These are phyloP conservation scores for Epizoanthus stellaris DNA, from an alignment of 92 coral and sea anemone species.

Conservation along the genomic window DNA sequence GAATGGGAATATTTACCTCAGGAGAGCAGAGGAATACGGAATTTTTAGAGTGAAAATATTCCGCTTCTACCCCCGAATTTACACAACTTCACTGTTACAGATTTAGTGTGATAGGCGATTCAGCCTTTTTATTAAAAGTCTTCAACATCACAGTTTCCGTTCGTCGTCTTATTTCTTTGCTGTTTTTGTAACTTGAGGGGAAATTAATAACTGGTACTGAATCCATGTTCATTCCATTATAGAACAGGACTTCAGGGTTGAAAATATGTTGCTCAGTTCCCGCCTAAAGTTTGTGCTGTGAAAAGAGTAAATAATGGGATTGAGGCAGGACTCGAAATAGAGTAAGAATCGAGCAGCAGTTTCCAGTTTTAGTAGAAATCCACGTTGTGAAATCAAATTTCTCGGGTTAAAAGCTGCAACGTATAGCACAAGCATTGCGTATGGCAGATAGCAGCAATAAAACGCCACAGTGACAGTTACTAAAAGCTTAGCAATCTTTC, in stretches of 20 bases:
- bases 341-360: conserved; percentile 1
- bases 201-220: not conserved
- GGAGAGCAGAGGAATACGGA: too few relatives aligned
- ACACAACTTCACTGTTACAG: not conserved
- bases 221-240: not conserved
- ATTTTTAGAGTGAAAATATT: too few relatives aligned
- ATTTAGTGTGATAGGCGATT: not conserved
- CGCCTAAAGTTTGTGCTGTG: conserved; percentile 29
- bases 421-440: not conserved
- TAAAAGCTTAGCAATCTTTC: conserved; percentile 1
- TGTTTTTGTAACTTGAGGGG: not conserved
- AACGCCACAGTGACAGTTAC: conserved; percentile 2
- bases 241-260: not conserved
- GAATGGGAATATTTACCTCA: too few relatives aligned
- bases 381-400: not conserved
- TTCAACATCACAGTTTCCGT: not conserved
- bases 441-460: not conserved
- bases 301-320: not conserved
- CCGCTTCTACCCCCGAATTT: too few relatives aligned
- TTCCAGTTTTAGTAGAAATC: not conserved
- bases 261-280: not conserved
- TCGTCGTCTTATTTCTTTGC: not conserved
- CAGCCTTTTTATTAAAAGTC: not conserved
- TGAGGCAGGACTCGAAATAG: conserved; percentile 6
- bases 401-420: not conserved